These are phyloP conservation scores for Nannospalax galili DNA, from an alignment of 2,113 vertebrate species.

Conservation along the genomic window DNA sequence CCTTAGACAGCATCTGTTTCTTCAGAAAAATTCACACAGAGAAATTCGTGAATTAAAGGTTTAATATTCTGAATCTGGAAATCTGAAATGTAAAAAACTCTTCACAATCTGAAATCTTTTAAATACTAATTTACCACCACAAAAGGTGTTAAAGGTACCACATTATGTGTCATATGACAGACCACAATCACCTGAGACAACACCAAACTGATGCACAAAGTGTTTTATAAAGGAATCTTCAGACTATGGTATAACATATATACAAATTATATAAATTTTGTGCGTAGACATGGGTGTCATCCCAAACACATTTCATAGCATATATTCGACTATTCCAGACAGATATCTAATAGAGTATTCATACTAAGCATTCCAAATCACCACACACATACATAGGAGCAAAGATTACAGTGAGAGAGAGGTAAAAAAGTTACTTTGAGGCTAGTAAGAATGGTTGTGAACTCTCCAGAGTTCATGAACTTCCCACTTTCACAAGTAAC, in stretches of 20 bases:
- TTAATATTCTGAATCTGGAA: neutral
- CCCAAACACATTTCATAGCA: neutral
- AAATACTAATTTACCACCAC: neutral
- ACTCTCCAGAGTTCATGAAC: neutral
- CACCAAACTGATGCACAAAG: neutral
- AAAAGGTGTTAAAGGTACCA: neutral
- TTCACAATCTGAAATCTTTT: neutral
- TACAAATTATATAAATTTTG: neutral
- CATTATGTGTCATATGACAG: neutral
- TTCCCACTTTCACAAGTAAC: neutral
- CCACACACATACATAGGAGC: neutral
- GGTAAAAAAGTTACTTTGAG: neutral
- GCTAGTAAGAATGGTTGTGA: neutral
- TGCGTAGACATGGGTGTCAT: neutral
- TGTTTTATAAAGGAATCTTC: neutral
- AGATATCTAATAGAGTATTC: neutral
- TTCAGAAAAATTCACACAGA: constrained; percentile 47
- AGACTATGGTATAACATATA: neutral
- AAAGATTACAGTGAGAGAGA: neutral
- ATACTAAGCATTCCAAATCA: neutral
- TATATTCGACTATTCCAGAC: neutral
- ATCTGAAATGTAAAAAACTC: neutral
- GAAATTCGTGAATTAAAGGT: constrained; percentile 17
- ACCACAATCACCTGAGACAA: neutral
- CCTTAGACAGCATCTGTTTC: constrained; percentile 59